Percentiles rank a stretch among this genome's conserved stretches.
phyloP scores from a whole-genome alignment of 2,888 invertebrate genomes.

The Rhodophaea formosa region DNA sequence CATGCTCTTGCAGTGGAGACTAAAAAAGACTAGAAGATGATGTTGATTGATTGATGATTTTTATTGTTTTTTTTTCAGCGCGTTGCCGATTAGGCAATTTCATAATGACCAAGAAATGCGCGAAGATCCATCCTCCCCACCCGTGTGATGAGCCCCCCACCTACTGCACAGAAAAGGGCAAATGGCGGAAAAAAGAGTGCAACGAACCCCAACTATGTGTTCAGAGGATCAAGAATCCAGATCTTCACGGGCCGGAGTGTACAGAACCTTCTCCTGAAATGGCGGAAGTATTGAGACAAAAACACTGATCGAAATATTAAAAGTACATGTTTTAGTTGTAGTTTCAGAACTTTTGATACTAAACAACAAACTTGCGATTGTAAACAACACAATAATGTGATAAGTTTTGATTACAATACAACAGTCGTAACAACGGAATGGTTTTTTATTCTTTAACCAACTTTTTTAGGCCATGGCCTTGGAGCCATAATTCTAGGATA shows the following conservation, averaged over 20 bases:
- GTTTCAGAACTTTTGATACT: too few relatives aligned
- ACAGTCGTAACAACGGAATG: too few relatives aligned
- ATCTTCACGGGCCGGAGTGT: background rate
- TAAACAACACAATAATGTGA: too few relatives aligned
- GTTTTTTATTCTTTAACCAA: too few relatives aligned
- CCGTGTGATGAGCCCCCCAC: background rate
- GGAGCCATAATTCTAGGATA: too few relatives aligned
- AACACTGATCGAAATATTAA: background rate
- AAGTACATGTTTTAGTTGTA: too few relatives aligned
- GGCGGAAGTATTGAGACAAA: background rate
- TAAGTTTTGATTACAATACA: too few relatives aligned
- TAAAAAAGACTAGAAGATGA: too few relatives aligned
- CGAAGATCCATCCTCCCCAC: background rate
- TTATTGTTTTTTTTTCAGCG: background rate
- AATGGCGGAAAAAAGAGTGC: background rate
- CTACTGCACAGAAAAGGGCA: background rate
- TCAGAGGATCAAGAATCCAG: slow-evolving; percentile 3
- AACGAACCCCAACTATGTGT: slow-evolving; percentile 1
- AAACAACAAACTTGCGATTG: too few relatives aligned
- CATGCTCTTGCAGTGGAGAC: too few relatives aligned
- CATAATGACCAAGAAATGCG: background rate
- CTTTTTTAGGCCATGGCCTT: too few relatives aligned
- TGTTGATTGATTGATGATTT: too few relatives aligned
- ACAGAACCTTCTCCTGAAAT: background rate
- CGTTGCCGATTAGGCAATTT: background rate